Evolutionary conservation across 2,888 invertebrate species (phyloP), one percentile per base, ranked within the genome.

Genomic region (Cheilosia pagana): DNA sequence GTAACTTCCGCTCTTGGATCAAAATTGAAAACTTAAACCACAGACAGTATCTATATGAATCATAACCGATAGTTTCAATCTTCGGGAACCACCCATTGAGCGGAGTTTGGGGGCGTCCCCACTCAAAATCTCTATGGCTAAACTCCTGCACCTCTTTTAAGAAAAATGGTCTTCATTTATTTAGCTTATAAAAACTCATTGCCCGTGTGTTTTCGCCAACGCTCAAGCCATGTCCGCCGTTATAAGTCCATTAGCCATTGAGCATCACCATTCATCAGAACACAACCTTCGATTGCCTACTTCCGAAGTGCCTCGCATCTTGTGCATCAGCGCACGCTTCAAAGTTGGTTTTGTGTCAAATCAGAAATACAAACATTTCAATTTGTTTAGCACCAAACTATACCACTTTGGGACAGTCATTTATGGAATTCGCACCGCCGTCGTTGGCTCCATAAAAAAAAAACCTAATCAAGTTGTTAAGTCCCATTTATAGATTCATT

Each of bases 381-480:
- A 57, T 57, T 52, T 25, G 31, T 50, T 75, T 41, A 50, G 48
- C 74, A 53, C 63, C 25, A 55, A 39, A 48, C 55, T 19, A 10
- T 35, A 16, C 57, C 74, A 74, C 62, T 68, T 57, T 35, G 3
- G 8, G 28, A 12, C 23, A 28, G 57, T 14, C 63, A 21, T 65
- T 39, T 60, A 79, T 67, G 79, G 79, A 79, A 67, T 45, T 41
- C 31, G 2, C 31, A 21, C 25, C 3, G 8, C 12, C 28, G 45
- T 3, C n/a, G 45, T n/a, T 52, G 45, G n/a, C 53, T 68, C 60
- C 76, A 53, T 48, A 65, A 45, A 25, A 45, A 25, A 65, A 45
- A 7, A 19, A 7, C 28, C 21, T 25, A 57, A 70, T 77, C n/a
- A 41, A 77, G 77, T 70, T 28, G 72, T 72, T 48, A 19, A 60